phyloP scores from a whole-genome alignment of 2,888 invertebrate species.

The Papilio protenor region DNA sequence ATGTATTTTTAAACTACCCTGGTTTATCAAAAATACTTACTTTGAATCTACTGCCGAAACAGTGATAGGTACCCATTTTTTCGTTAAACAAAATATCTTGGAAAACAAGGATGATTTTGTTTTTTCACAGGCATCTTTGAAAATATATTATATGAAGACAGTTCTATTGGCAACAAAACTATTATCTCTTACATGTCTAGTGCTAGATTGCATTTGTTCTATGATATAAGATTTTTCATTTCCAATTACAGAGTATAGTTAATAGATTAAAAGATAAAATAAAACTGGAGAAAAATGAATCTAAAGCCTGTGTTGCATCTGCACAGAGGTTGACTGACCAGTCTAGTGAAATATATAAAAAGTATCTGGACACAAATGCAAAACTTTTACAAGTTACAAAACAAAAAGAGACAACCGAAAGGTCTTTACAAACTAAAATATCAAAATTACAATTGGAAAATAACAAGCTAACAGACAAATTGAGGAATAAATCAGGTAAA shows the following conservation, averaged over 20 bases:
- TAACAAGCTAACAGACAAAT: slow-evolving; percentile 69
- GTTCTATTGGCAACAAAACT: no score
- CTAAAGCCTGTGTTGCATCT: slow-evolving; percentile 75
- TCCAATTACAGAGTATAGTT: slow-evolving; percentile 59
- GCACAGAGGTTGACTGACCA: slow-evolving; percentile 74
- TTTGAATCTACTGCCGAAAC: not conserved
- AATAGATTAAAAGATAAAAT: slow-evolving; percentile 67
- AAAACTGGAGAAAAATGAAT: slow-evolving; percentile 70
- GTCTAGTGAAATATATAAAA: slow-evolving; percentile 68
- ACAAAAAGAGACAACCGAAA: slow-evolving; percentile 72
- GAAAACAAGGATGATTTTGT: not conserved
- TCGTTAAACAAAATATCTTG: not conserved
- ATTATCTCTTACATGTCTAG: no score
- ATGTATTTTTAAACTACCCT: not conserved
- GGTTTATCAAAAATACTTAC: not conserved
- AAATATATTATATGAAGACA: no score
- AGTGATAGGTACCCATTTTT: not conserved
- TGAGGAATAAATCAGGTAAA: slow-evolving; percentile 69
- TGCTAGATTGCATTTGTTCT: not conserved
- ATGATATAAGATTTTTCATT: slow-evolving; percentile 14
- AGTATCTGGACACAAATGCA: slow-evolving; percentile 62
- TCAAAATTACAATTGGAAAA: slow-evolving; percentile 69
- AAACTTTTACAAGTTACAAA: slow-evolving; percentile 68
- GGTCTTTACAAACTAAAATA: slow-evolving; percentile 69
- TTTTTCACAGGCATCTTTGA: not conserved